phyloP scores from a whole-genome alignment of 1,140 invertebrate species.

The Zaprionus gabonicus region DNA sequence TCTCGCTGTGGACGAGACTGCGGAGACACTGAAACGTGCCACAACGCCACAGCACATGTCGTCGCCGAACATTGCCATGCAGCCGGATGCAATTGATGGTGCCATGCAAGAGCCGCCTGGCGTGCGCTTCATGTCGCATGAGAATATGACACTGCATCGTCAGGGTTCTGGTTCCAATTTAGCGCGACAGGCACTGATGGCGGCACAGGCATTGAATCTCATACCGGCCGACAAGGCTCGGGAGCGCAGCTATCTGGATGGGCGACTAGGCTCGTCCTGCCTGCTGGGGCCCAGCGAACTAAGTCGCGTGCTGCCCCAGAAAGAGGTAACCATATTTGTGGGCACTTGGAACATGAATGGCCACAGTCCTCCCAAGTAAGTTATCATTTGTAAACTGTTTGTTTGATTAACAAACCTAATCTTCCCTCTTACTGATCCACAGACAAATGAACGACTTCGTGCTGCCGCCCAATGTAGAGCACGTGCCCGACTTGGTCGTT shows the following conservation, averaged over 20 bases:
- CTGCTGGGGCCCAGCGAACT: slow-evolving; percentile 93
- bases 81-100: slow-evolving; percentile 60
- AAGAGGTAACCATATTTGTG: slow-evolving; percentile 94
- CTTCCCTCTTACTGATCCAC: neutral
- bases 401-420: slow-evolving; percentile 30
- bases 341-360: slow-evolving; percentile 99
- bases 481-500: slow-evolving; percentile 95
- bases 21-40: slow-evolving; percentile 60
- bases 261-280: slow-evolving; percentile 90
- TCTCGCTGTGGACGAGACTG: slow-evolving; percentile 37
- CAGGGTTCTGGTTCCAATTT: slow-evolving; percentile 83
- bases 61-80: slow-evolving; percentile 80
- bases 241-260: slow-evolving; percentile 92
- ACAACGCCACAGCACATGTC: slow-evolving; percentile 83
- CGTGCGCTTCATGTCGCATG: slow-evolving; percentile 78
- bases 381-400: neutral
- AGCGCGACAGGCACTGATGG: slow-evolving; percentile 89
- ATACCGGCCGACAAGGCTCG: slow-evolving; percentile 92
- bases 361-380: slow-evolving; percentile 89
- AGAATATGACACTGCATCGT: slow-evolving; percentile 73
- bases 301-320: slow-evolving; percentile 93
- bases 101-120: slow-evolving; percentile 45
- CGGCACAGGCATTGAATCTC: slow-evolving; percentile 91
- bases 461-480: slow-evolving; percentile 91
- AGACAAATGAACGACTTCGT: slow-evolving; percentile 94